Evolutionary conservation across 2,888 invertebrate genomes (phyloP), one percentile per base, ranked within the genome.

Genomic region (Tetragonisca angustula): DNA sequence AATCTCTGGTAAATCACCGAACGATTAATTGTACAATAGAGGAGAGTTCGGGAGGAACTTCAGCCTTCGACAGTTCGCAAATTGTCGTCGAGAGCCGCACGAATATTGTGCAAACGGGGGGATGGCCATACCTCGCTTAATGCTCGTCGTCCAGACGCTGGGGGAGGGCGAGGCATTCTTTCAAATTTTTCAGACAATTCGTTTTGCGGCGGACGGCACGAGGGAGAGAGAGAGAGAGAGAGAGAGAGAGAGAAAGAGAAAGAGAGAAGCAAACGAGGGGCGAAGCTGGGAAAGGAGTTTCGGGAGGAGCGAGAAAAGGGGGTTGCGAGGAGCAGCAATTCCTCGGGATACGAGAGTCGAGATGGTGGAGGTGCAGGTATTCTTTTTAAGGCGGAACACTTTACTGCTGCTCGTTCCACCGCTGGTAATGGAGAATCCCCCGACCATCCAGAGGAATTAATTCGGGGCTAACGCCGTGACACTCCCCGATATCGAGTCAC

Each of bases 381-480:
- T 89, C 88, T 89, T 89, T 88, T 87, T 88, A 85, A 89, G 88
- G 77, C 87, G 79, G 81, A 79, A 87, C 85, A 88, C 89, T 89
- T 89, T 89, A 85, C 88, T 68, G 81, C 78, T 83, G 87, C 86
- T 88, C 89, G 84, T 89, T 88, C 67, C 83, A 83, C 80, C 43
- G 83, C 75, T 83, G 89, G 86, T 89, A 89, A 89, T 87, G 89
- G 88, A 87, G 89, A 86, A 81, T 83, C 83, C 81, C 81, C 82
- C 81, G 59, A 24, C 84, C 81, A 36, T 83, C 79, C 59, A 68
- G 80, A 88, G 78, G 85, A 90, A 89, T 90, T 89, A 90, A 89
- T 90, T 89, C 88, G 87, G 87, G 83, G 88, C 89, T 89, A 89
- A 89, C 89, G 79, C 87, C 84, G 84, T 80, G 83, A 81, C 84